Percentiles rank a stretch among this genome's conserved stretches.
These are phyloP conservation scores for Ochropacha duplaris DNA, from an alignment of 2,888 invertebrate genomes.

Conservation along the genomic window DNA sequence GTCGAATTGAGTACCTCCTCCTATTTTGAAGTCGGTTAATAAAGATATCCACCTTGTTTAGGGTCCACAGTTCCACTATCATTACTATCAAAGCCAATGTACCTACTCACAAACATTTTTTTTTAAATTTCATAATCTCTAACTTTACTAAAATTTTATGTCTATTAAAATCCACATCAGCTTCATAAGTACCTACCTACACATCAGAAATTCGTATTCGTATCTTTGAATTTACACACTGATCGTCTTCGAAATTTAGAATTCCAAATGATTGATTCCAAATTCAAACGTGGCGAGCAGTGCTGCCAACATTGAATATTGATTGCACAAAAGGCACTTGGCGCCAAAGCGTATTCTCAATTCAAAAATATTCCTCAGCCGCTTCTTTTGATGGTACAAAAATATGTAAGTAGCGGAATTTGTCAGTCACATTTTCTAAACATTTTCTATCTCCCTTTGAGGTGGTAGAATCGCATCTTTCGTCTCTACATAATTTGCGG, in stretches of 20 bases:
- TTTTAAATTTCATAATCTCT: no score
- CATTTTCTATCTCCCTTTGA: constrained; percentile 46
- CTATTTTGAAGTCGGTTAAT: no score
- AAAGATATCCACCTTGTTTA: no score
- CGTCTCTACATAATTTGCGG: constrained; percentile 55
- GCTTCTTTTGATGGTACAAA: constrained; percentile 78
- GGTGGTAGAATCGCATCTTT: constrained; percentile 20
- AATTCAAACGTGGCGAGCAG: constrained; percentile 65
- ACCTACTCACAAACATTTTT: no score
- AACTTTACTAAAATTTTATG: no score
- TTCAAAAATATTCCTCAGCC: constrained; percentile 79
- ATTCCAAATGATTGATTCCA: constrained; percentile 69
- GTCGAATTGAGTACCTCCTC: no score
- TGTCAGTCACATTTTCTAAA: constrained; percentile 73
- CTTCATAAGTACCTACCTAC: no score
- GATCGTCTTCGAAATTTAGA: constrained; percentile 57
- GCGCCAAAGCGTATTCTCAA: constrained; percentile 81
- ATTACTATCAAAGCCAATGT: no score
- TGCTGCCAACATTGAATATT: constrained; percentile 80
- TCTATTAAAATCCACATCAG: not conserved
- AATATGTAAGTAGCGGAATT: constrained; percentile 82
- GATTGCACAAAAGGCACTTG: constrained; percentile 82
- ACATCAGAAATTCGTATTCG: not conserved
- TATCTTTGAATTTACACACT: constrained; percentile 32
- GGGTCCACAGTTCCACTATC: no score